phyloP scores from a whole-genome alignment of 2,888 invertebrate species.

The Agrotis segetum region DNA sequence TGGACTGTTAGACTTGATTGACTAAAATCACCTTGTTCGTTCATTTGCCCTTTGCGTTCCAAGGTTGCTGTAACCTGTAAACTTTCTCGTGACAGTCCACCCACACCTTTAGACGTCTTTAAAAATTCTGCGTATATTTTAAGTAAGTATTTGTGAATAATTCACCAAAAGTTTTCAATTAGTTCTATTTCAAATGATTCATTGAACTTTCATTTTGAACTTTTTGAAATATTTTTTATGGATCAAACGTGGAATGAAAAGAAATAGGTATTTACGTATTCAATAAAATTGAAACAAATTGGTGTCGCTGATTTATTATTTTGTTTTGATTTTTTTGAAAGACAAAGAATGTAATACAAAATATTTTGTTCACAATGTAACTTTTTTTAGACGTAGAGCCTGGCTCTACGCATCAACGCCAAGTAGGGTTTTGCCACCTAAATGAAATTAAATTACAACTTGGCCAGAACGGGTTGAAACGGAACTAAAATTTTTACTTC shows the following conservation, averaged over 20 bases:
- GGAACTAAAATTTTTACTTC: too few relatives aligned
- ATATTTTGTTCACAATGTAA: neutral
- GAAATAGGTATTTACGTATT: slow-evolving; percentile 21
- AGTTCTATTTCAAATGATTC: slow-evolving; percentile 25
- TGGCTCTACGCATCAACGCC: too few relatives aligned
- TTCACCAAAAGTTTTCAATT: slow-evolving; percentile 39
- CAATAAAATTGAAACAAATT: slow-evolving; percentile 46
- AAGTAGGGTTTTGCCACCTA: too few relatives aligned
- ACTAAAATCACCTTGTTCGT: too few relatives aligned
- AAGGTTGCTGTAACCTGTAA: too few relatives aligned
- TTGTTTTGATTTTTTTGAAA: slow-evolving; percentile 3
- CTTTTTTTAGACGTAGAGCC: neutral
- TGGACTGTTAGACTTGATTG: too few relatives aligned
- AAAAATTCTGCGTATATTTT: slow-evolving; percentile 6
- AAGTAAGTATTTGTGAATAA: slow-evolving; percentile 25
- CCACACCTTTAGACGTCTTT: neutral
- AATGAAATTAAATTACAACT: too few relatives aligned
- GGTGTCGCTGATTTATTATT: slow-evolving; percentile 29
- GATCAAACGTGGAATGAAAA: slow-evolving; percentile 37
- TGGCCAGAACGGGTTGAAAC: too few relatives aligned
- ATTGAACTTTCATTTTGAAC: slow-evolving; percentile 31
- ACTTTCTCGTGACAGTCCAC: neutral
- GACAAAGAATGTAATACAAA: neutral
- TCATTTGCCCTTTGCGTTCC: too few relatives aligned
- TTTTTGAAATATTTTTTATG: slow-evolving; percentile 37